These are phyloP conservation scores for Melanocharis versteri DNA, from an alignment of 2,113 vertebrate species.

Conservation along the genomic window DNA sequence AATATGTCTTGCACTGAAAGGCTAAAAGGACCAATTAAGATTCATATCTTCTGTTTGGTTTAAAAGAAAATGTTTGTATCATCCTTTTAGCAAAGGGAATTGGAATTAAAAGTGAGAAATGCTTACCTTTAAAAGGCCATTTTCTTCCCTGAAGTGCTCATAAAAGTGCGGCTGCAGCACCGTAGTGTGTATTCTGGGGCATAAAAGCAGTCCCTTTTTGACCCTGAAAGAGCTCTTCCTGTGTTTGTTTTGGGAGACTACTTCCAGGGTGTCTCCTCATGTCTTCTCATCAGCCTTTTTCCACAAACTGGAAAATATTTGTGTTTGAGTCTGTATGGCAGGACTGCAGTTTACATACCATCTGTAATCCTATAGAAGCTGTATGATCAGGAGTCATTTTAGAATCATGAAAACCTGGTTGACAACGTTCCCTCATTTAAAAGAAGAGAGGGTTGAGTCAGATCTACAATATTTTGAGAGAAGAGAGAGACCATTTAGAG, in stretches of 20 bases:
- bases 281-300: neutral
- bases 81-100: neutral
- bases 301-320: neutral
- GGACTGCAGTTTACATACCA: neutral
- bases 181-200: neutral
- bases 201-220: neutral
- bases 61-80: neutral
- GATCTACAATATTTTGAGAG: neutral
- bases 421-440: rapidly evolving
- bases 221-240: neutral
- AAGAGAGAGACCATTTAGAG: neutral
- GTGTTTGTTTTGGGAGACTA: neutral
- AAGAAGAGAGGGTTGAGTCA: neutral
- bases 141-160: neutral
- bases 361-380: neutral
- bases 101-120: neutral
- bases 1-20: neutral
- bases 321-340: neutral
- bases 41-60: neutral
- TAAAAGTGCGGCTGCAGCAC: neutral
- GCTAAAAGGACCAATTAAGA: neutral
- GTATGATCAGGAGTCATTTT: neutral
- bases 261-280: neutral
- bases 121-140: neutral
- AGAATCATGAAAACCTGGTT: neutral